Percentiles rank a stretch among this genome's conserved stretches.
Conservation (phyloP, 1,140 invertebrate genomes). For the Psix sp. region DNA sequence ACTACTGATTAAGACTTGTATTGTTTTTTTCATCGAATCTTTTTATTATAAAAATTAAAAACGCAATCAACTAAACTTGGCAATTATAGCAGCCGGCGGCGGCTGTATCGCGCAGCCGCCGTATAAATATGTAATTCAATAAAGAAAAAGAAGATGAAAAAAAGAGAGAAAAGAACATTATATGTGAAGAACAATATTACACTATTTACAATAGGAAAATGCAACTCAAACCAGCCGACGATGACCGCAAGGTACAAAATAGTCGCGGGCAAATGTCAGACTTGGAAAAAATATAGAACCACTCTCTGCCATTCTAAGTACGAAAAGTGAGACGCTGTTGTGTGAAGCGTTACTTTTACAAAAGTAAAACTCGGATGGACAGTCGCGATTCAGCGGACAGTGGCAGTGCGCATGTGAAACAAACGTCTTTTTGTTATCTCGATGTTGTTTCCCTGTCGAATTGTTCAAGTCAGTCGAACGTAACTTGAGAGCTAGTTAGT, state of each 20-base stretch:
- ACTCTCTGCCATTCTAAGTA: too few species aligned
- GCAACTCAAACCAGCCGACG: conserved; percentile 35
- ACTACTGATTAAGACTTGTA: conserved; percentile 33
- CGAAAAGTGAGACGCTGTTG: too few species aligned
- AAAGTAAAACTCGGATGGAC: conserved; percentile 18
- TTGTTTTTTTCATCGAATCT: conserved; percentile 14
- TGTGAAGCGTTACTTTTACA: conserved; percentile 34
- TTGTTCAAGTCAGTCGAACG: conserved; percentile 36
- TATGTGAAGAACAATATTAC: conserved; percentile 52
- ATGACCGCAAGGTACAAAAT: conserved; percentile 44
- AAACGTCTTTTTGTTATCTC: too few species aligned
- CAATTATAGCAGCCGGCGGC: conserved; percentile 17
- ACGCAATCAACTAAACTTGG: conserved; percentile 46
- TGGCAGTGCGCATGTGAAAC: conserved; percentile 17
- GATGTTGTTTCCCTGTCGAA: too few species aligned
- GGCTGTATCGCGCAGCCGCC: neutral
- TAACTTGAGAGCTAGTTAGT: conserved; percentile 41
- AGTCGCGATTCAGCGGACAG: conserved; percentile 8
- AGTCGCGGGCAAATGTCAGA: too few species aligned
- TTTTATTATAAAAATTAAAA: conserved; percentile 56
- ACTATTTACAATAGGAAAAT: conserved; percentile 54
- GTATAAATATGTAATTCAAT: conserved; percentile 39
- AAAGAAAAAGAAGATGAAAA: conserved; percentile 25
- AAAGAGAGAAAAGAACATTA: too few species aligned
- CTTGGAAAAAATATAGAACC: too few species aligned